phyloP scores from a whole-genome alignment of 53 echinoderm and acorn worm genomes.

The Stichopus horrens region DNA sequence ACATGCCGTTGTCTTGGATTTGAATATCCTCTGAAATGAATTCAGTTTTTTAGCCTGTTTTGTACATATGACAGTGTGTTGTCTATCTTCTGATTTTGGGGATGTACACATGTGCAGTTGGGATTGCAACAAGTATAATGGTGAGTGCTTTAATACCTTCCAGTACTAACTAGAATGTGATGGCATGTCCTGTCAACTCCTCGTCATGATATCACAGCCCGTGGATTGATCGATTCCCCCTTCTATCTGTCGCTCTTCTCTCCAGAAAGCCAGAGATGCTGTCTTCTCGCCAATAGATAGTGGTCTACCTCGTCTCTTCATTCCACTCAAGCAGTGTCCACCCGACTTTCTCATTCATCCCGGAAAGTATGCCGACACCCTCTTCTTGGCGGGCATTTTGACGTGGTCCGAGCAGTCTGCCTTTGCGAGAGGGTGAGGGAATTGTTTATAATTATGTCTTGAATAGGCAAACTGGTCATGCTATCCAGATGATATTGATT shows the following conservation, averaged over 20 bases:
- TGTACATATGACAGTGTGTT: too few species aligned
- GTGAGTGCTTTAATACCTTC: not conserved
- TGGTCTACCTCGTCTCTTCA: slow-evolving; percentile 76
- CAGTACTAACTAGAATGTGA: not conserved
- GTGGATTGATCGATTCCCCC: not conserved
- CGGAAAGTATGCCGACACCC: slow-evolving; percentile 65
- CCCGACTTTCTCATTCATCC: slow-evolving; percentile 72
- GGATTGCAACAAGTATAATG: not conserved
- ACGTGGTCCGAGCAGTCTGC: slow-evolving; percentile 73
- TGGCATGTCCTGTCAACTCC: too few species aligned
- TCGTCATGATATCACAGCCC: too few species aligned
- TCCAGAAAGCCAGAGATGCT: slow-evolving; percentile 68
- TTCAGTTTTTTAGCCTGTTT: too few species aligned
- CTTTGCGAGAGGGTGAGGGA: slow-evolving; percentile 81
- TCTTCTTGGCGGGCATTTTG: slow-evolving; percentile 74
- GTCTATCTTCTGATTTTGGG: too few species aligned
- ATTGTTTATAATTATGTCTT: too few species aligned
- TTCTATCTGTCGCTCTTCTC: not conserved
- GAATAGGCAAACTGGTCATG: too few species aligned
- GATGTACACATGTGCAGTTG: not conserved
- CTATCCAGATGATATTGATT: too few species aligned
- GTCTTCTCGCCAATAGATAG: slow-evolving; percentile 77
- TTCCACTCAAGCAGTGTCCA: slow-evolving; percentile 81
- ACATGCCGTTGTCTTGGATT: too few species aligned
- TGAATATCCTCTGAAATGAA: too few species aligned